A percentile compares a stretch with the other conserved stretches of the same genome.
phyloP scores from a whole-genome alignment of 30 jellyfish, hydroid and myxozoan genomes.

The Aurelia sp. region DNA sequence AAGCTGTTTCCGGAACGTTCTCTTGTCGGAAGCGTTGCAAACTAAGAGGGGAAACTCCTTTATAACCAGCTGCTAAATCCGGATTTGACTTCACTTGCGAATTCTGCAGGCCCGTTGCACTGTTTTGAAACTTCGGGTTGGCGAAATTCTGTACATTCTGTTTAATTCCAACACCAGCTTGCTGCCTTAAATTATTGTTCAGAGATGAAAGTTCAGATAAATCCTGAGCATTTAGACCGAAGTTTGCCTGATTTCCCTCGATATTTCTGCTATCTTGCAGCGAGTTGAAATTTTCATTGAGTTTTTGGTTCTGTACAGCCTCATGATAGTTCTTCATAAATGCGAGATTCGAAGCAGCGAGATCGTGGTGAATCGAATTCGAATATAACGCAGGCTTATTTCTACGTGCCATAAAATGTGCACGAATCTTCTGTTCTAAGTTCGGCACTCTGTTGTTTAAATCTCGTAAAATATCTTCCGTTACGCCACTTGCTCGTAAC shows the following conservation, averaged over 20 bases:
- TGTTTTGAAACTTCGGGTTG: constrained; percentile 13
- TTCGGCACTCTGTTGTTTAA: constrained; percentile 81
- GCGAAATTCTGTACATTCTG: constrained; percentile 19
- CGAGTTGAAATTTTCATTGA: neutral
- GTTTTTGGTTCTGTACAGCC: constrained; percentile 51
- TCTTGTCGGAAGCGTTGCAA: constrained; percentile 67
- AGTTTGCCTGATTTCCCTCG: neutral
- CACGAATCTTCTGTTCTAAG: constrained; percentile 78
- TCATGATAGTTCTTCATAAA: constrained; percentile 88
- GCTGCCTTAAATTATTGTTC: neutral
- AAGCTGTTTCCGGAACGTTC: constrained; percentile 45
- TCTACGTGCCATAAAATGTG: constrained; percentile 75
- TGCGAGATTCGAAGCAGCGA: constrained; percentile 82
- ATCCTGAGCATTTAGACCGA: constrained; percentile 19
- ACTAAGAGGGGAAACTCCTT: constrained; percentile 22
- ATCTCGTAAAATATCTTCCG: constrained; percentile 71
- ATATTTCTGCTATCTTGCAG: neutral
- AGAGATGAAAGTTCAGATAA: neutral
- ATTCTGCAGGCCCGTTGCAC: neutral
- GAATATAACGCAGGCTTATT: constrained; percentile 54
- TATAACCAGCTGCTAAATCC: neutral
- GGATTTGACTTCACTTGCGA: neutral
- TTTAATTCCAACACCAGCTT: neutral
- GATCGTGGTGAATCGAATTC: constrained; percentile 75
- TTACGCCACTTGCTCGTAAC: constrained; percentile 86